Evolutionary conservation across 2,113 vertebrate species (phyloP).

Genomic region (Datnioides undecimradiatus): DNA sequence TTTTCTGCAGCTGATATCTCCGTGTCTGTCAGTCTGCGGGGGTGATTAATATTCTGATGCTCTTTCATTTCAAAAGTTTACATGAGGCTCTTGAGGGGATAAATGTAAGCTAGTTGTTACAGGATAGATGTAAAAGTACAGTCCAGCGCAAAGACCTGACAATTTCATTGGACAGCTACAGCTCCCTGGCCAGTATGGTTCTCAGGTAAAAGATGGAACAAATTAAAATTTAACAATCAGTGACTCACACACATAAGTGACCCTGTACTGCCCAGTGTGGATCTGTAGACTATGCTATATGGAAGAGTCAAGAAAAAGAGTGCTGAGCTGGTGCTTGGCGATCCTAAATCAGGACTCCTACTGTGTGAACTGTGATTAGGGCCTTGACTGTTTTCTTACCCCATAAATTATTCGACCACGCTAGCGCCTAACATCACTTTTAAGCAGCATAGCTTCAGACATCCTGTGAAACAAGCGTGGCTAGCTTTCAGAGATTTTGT

Average conservation of each 20-base stretch:
- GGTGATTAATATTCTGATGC: constrained; percentile 47
- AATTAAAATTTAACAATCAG: neutral
- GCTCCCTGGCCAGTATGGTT: constrained; percentile 11
- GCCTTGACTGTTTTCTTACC: constrained; percentile 61
- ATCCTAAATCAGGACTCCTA: constrained; percentile 67
- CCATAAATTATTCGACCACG: constrained; percentile 61
- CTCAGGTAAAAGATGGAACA: neutral
- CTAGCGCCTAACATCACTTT: constrained; percentile 42
- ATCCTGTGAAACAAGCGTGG: constrained; percentile 17
- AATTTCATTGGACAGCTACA: constrained; percentile 2
- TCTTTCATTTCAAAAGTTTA: constrained; percentile 53
- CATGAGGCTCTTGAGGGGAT: constrained; percentile 17
- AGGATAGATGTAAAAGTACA: neutral
- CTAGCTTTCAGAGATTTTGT: constrained; percentile 44
- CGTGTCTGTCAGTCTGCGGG: constrained; percentile 24
- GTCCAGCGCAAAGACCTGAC: neutral
- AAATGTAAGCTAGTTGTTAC: constrained; percentile 22
- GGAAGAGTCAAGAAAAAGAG: constrained; percentile 30
- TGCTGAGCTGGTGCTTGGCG: constrained; percentile 51
- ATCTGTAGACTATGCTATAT: constrained; percentile 31
- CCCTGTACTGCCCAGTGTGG: constrained; percentile 10
- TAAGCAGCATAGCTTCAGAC: constrained; percentile 42
- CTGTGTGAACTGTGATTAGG: constrained; percentile 68
- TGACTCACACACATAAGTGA: constrained; percentile 16
- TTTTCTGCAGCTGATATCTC: constrained; percentile 42